A percentile compares a stretch with the other conserved stretches of the same genome.
Conservation (phyloP, 2,888 invertebrate species). For the Eilema sororculum region DNA sequence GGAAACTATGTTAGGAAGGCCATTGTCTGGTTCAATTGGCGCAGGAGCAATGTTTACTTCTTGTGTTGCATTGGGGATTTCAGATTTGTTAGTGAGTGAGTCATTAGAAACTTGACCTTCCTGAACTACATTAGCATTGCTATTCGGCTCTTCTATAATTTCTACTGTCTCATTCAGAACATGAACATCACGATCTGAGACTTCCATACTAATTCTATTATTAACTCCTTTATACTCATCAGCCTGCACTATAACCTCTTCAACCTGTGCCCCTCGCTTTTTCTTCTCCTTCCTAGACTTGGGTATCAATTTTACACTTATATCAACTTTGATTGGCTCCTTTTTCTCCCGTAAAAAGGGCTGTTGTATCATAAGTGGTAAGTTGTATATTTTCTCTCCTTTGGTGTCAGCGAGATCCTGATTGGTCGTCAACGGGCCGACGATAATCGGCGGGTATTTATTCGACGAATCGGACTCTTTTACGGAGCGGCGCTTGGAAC, state of each 20-base stretch:
- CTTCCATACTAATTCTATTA: constrained; percentile 82
- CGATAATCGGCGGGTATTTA: constrained; percentile 80
- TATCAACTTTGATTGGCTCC: constrained; percentile 92
- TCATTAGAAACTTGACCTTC: constrained; percentile 37
- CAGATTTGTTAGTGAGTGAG: constrained; percentile 27
- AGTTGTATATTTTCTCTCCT: constrained; percentile 80
- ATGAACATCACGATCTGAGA: constrained; percentile 72
- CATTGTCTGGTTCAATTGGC: constrained; percentile 12
- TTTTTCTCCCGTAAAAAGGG: constrained; percentile 88
- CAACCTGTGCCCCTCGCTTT: constrained; percentile 67
- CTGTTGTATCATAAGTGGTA: constrained; percentile 86
- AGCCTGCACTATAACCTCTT: constrained; percentile 63
- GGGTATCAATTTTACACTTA: constrained; percentile 91
- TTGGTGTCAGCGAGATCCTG: constrained; percentile 80
- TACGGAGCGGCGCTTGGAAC: constrained; percentile 82
- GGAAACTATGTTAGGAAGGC: constrained; percentile 10
- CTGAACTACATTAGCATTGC: constrained; percentile 37
- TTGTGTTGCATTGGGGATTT: constrained; percentile 25
- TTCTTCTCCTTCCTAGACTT: constrained; percentile 84
- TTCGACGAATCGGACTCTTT: constrained; percentile 88
- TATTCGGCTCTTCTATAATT: constrained; percentile 58
- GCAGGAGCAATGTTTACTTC: constrained; percentile 14
- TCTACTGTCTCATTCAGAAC: constrained; percentile 74
- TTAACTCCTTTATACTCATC: constrained; percentile 72
- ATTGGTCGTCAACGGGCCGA: constrained; percentile 84